phyloP scores from a whole-genome alignment of 2,113 vertebrate genomes.

The Rutilus rutilus region DNA sequence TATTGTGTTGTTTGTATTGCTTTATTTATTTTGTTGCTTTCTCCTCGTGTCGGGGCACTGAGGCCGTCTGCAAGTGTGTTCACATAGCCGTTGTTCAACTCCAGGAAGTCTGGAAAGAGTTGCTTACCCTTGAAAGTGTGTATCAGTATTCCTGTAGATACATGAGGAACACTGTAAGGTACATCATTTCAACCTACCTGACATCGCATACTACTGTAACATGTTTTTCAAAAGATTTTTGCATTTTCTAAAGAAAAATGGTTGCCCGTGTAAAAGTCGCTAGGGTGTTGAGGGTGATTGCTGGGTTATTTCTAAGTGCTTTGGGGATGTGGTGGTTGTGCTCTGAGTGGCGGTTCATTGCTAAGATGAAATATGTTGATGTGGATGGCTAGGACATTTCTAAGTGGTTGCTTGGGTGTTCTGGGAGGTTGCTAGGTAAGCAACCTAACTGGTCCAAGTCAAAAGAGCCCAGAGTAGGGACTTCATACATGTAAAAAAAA shows the following conservation, averaged over 20 bases:
- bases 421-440: background rate
- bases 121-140: conserved; percentile 1
- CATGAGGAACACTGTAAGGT: conserved; percentile 26
- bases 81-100: conserved; percentile 45
- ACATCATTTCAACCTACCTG: conserved; percentile 11
- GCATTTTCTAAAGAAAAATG: background rate
- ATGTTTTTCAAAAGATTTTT: background rate
- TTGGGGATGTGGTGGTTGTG: background rate
- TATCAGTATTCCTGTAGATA: conserved; percentile 30
- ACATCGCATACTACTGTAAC: conserved; percentile 17
- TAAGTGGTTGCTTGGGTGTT: background rate
- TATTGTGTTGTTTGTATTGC: conserved; percentile 66
- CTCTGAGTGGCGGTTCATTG: no score
- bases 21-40: conserved; percentile 61
- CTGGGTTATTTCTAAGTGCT: background rate
- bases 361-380: background rate
- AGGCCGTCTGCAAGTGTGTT: conserved; percentile 55
- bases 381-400: background rate
- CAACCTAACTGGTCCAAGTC: background rate
- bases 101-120: conserved; percentile 25
- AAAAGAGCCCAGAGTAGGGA: background rate
- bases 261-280: background rate
- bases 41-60: conserved; percentile 55
- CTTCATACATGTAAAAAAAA: background rate
- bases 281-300: background rate